phyloP scores from a whole-genome alignment of 2,113 vertebrate genomes.

The Chrysochloris asiatica region DNA sequence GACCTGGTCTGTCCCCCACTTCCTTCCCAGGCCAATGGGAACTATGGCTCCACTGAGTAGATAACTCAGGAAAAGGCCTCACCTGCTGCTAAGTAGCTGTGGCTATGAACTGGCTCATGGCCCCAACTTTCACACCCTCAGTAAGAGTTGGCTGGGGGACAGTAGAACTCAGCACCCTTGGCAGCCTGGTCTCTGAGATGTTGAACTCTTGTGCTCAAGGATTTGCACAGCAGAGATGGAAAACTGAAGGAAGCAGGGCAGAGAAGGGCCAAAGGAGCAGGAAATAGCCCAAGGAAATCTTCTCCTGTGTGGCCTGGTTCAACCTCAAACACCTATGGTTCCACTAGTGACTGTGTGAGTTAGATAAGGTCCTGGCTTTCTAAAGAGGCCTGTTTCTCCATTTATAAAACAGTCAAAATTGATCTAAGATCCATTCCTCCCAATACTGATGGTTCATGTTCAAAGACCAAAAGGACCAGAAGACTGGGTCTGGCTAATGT shows the following conservation, averaged over 20 bases:
- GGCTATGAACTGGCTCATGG: neutral
- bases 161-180: neutral
- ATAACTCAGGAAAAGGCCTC: neutral
- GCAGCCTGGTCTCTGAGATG: neutral
- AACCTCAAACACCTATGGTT: conserved; percentile 1
- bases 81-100: conserved; percentile 15
- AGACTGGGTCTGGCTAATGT: neutral
- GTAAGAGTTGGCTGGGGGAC: neutral
- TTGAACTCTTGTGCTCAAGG: conserved; percentile 29
- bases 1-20: neutral
- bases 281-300: conserved; percentile 15
- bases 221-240: conserved; percentile 12
- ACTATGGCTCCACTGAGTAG: neutral
- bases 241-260: conserved; percentile 35
- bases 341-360: conserved; percentile 1
- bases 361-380: conserved; percentile 4
- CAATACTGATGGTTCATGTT: conserved; percentile 15
- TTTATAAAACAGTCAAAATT: conserved; percentile 41
- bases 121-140: neutral
- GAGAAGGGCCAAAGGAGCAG: conserved; percentile 1
- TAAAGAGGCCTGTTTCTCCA: conserved; percentile 1
- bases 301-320: conserved; percentile 38
- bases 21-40: conserved; percentile 13
- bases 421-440: conserved; percentile 5
- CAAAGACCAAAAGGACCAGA: conserved; percentile 37